Base-by-base conservation (phyloP, 2,797 vertebrate genomes). In the Centropyge bicolor region DNA sequence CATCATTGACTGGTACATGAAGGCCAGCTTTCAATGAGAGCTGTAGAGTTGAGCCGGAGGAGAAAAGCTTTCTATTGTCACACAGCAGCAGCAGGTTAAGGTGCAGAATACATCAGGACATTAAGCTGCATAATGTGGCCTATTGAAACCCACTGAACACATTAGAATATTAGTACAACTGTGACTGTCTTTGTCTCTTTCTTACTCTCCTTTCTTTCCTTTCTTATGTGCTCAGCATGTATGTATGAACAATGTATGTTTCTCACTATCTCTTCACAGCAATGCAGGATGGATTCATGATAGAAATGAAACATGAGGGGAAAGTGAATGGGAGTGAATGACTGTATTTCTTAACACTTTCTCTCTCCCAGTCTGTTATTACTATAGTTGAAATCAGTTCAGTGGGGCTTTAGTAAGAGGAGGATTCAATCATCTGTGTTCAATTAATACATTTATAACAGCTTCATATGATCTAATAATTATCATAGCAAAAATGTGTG, bases 121-220 rank as follows among this genome's bases (percentile, higher is more conserved):
- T 88, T 72, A 80, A 78, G 75, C 82, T 78, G 81, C 55, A 83
- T 88, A 86, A 89, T 86, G 76, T 70, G 76, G 72, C 81, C 80
- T 19, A 81, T 84, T 89, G 71, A 90, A 78, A 88, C n/a, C 64
- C 84, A 89, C 17, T 91, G 84, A 81, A 41, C 87, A 82, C 72
- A 81, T 89, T 62, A 72, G 56, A 81, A 65, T 60, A 77, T 81
- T 71, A 66, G 41, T 40, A 66, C 74, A 69, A 45, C 49, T 74
- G 64, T 46, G 48, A 61, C 38, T 5, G 55, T 51, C 41, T 69
- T 57, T 71, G 35, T 66, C 35, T 64, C 45, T 68, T 27, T 24
- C 22, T 51, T 22, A 54, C 35, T 74, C 63, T 57, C 56, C 45
- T 67, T n/a, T 60, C 51, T 49, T 56, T 45, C 24, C 36, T 43